Evolutionary conservation across 2,888 invertebrate species (phyloP).

Genomic region (Tholera decimalis): DNA sequence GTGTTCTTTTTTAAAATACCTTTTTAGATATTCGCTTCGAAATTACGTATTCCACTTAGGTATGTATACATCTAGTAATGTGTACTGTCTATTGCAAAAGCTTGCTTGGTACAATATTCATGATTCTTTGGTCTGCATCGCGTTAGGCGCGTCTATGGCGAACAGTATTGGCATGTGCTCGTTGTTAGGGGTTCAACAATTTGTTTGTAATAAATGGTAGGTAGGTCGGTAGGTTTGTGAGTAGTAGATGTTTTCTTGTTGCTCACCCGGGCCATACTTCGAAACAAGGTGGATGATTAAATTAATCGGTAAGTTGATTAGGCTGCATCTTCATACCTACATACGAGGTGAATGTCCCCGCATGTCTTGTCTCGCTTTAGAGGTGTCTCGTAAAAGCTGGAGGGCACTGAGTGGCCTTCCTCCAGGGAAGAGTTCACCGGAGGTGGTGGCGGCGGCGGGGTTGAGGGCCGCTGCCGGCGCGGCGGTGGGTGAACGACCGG

Average conservation of each 20-base stretch:
- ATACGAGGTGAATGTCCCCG: not conserved
- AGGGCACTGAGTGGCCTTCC: constrained; percentile 44
- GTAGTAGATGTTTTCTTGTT: not conserved
- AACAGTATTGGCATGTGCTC: not conserved
- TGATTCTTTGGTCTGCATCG: too few relatives aligned
- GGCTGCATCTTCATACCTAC: too few relatives aligned
- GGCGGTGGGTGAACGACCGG: constrained; percentile 77
- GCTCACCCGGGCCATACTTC: not conserved
- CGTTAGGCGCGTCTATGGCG: not conserved
- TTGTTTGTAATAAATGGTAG: not conserved
- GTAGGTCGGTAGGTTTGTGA: not conserved
- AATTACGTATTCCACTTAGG: too few relatives aligned
- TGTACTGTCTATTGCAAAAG: too few relatives aligned
- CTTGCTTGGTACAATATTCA: too few relatives aligned
- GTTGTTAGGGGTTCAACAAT: not conserved
- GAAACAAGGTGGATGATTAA: not conserved
- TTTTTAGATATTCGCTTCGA: too few relatives aligned
- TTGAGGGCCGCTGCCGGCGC: constrained; percentile 64
- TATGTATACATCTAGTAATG: too few relatives aligned
- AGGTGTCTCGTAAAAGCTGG: constrained; percentile 23
- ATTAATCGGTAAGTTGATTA: not conserved
- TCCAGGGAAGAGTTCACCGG: constrained; percentile 25
- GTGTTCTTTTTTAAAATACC: too few relatives aligned
- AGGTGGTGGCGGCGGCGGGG: constrained; percentile 29
- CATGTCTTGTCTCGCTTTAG: not conserved